phyloP scores from a whole-genome alignment of 2,888 invertebrate genomes.

The Blastobasis adustella region DNA sequence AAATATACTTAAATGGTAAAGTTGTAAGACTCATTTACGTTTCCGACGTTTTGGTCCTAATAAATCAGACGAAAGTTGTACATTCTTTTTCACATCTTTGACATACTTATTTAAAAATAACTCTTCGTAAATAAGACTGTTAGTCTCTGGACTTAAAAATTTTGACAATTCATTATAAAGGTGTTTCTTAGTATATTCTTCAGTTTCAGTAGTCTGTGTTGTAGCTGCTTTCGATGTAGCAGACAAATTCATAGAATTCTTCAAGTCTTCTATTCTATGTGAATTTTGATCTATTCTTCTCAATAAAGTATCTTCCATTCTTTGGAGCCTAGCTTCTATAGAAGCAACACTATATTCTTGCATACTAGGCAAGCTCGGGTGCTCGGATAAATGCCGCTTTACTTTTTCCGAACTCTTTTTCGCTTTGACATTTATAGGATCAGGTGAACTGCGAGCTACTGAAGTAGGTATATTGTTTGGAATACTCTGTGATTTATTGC shows the following conservation, averaged over 20 bases:
- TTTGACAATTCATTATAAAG: conserved; percentile 55
- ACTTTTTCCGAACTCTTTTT: too few relatives aligned
- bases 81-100: conserved; percentile 8
- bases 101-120: conserved; percentile 49
- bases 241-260: conserved; percentile 15
- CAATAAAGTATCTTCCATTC: conserved; percentile 49
- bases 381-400: too few relatives aligned
- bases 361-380: conserved; percentile 13
- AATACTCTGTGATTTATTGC: not conserved
- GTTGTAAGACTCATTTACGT: conserved; percentile 20
- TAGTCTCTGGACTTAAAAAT: conserved; percentile 46
- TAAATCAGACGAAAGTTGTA: not conserved
- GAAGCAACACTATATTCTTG: conserved; percentile 36
- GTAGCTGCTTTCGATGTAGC: conserved; percentile 16
- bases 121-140: conserved; percentile 56
- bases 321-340: conserved; percentile 48
- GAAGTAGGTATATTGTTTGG: too few relatives aligned
- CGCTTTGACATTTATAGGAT: too few relatives aligned
- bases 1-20: too few relatives aligned
- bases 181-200: conserved; percentile 40
- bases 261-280: conserved; percentile 42
- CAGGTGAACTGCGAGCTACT: too few relatives aligned
- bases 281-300: conserved; percentile 57
- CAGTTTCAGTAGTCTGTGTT: conserved; percentile 36
- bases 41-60: conserved; percentile 28